phyloP scores from a whole-genome alignment of 2,797 vertebrate genomes.

The Coregonus suidteri region DNA sequence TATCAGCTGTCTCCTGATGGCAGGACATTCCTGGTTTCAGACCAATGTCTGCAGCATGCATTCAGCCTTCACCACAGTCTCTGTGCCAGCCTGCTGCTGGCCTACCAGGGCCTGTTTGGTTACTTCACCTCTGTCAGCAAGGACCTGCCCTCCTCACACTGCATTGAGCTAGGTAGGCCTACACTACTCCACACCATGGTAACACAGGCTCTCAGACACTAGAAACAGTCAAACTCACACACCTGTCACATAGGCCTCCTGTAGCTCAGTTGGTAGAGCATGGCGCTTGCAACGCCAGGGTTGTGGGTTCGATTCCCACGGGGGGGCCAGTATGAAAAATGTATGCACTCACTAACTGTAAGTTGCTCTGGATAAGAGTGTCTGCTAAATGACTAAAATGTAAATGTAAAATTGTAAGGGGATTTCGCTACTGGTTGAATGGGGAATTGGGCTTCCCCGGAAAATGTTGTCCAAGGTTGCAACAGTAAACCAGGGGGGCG shows the following conservation, averaged over 20 bases:
- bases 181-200: slow-evolving; percentile 5
- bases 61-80: slow-evolving; percentile 90
- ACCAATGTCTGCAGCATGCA: slow-evolving; percentile 92
- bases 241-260: not conserved
- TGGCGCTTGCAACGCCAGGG: too few species aligned
- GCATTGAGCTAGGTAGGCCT: slow-evolving; percentile 90
- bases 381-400: too few species aligned
- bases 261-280: too few species aligned
- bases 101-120: slow-evolving; percentile 93
- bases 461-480: too few species aligned
- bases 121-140: slow-evolving; percentile 90
- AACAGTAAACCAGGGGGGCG: too few species aligned
- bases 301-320: too few species aligned
- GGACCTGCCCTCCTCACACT: slow-evolving; percentile 90
- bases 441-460: too few species aligned
- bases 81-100: slow-evolving; percentile 88
- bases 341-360: too few species aligned
- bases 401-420: too few species aligned
- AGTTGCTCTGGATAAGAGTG: too few species aligned
- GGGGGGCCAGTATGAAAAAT: too few species aligned
- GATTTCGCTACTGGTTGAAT: too few species aligned
- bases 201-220: slow-evolving; percentile 17
- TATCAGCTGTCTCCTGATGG: slow-evolving; percentile 52
- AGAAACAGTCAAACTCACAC: not conserved
- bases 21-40: slow-evolving; percentile 89